Base-by-base conservation (phyloP, 2,113 vertebrate species). In the Hydrolagus affinis region DNA sequence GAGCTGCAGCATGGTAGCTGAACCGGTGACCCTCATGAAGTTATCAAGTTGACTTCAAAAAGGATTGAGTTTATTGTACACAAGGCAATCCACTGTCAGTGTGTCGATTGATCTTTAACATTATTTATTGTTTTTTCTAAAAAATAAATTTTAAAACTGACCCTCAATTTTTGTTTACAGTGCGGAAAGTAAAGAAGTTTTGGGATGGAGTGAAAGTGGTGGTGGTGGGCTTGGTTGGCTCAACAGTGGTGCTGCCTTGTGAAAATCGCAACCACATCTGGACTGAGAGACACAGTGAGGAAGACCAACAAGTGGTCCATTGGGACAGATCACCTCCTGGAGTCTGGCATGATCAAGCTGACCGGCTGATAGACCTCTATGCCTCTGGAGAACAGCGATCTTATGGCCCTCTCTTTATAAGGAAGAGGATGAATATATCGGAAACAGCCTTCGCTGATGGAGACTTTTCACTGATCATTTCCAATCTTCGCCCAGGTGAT, bases 181-280 rank as follows among this genome's bases (percentile, higher is more conserved):
- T 93, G 0, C 93, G 92, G 83, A 90, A 89, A 90, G 88, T 89
- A 25, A 86, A 87, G 17, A 87, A 89, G 1, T 95, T 91, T 89
- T 98, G 97, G 97, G 96, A 98, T 0, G 96, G 96, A 2, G 95
- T 97, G n/a, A 98, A 97, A 89, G 93, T 92, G 0, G 95, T 98
- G 89, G 89, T 92, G 0, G 92, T 93, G 86, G 96, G 92, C 64
- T 88, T 89, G 64, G 68, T 90, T 4, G 96, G 95, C 12, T 92
- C 91, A 85, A 92, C 94, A 0, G 96, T 91, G 66, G 91, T 91
- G 0, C 91, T 98, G 87, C 94, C 95, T 0, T 98, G 97, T 14
- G 87, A 96, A 87, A 98, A 97, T 92, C 89, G 87, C 0, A 91
- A 91, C 1, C 94, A 92, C 12, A 91, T 98, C 85, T 98, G 97